phyloP scores from a whole-genome alignment of 92 coral and sea anemone species.

The Porites cylindrica region DNA sequence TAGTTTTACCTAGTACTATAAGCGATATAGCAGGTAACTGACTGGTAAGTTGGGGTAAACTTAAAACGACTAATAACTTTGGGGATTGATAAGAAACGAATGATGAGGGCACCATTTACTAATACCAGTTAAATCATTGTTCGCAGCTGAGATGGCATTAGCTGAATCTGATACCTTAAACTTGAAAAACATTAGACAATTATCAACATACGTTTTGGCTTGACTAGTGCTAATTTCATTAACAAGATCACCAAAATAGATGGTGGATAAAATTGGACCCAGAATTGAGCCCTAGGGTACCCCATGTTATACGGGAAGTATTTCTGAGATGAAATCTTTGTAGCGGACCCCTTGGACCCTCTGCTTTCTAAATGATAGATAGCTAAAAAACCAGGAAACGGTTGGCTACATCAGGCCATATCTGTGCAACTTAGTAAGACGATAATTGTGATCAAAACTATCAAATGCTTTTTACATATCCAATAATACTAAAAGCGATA shows the following conservation, averaged over 20 bases:
- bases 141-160: neutral
- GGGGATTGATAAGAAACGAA: neutral
- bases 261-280: conserved; percentile 3
- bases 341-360: too few species aligned
- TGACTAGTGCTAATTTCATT: neutral
- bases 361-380: too few species aligned
- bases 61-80: neutral
- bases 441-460: too few species aligned
- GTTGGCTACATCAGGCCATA: too few species aligned
- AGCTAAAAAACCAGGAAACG: too few species aligned
- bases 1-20: neutral
- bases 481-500: too few species aligned
- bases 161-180: too few species aligned
- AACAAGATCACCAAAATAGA: neutral
- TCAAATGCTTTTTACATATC: too few species aligned
- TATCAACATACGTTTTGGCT: neutral
- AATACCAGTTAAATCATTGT: neutral
- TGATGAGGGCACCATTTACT: neutral
- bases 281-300: neutral
- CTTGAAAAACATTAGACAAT: neutral
- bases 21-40: conserved; percentile 8
- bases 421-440: too few species aligned
- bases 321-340: too few species aligned
- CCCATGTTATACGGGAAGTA: too few species aligned
- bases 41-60: neutral